Evolutionary conservation across 2,113 vertebrate species (phyloP).

Genomic region (Psittacus erithacus): DNA sequence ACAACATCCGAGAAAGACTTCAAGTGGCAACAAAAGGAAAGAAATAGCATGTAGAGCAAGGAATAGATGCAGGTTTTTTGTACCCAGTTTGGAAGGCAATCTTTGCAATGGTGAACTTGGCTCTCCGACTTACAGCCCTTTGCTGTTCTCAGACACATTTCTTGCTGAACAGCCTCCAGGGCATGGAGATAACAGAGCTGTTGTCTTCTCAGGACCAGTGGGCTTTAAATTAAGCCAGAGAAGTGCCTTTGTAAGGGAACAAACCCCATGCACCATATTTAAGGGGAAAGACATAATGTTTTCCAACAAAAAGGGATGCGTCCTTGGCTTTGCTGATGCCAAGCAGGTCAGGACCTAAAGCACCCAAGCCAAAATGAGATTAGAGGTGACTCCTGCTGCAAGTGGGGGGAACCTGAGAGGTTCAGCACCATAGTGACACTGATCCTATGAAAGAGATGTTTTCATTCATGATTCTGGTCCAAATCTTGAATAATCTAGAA

Average conservation of each 20-base stretch:
- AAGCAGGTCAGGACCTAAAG: neutral
- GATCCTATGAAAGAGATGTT: neutral
- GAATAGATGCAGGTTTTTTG: neutral
- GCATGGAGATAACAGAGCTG: neutral
- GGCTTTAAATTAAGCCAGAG: neutral
- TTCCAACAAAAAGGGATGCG: neutral
- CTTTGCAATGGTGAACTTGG: neutral
- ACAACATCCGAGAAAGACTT: neutral
- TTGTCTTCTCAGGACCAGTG: neutral
- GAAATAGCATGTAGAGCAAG: neutral
- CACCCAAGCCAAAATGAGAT: neutral
- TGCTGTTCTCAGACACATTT: neutral
- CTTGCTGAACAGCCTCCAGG: neutral
- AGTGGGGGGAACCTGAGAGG: neutral
- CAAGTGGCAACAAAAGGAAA: neutral
- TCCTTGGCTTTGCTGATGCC: neutral
- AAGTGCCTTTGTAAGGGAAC: neutral
- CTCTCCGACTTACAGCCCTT: neutral
- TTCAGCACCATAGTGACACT: neutral
- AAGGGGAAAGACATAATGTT: neutral
- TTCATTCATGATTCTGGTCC: neutral
- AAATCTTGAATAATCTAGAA: neutral
- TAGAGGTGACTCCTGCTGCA: neutral
- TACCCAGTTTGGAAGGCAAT: neutral
- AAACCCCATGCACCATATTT: neutral